phyloP scores from a whole-genome alignment of 1,140 invertebrate species.

The Drosophila paulistorum region DNA sequence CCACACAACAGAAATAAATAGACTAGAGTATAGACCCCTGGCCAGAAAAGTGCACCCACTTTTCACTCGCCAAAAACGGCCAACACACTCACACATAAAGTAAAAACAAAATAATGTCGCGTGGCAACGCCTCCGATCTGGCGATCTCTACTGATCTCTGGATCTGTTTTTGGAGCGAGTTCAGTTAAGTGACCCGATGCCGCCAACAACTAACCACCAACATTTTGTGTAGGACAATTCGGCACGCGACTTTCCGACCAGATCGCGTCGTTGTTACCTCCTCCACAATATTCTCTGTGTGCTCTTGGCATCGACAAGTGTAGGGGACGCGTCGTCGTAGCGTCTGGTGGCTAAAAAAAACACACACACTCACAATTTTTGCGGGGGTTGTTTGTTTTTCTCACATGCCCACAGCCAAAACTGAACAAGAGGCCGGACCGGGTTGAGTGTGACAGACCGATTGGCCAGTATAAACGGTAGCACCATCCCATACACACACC shows the following conservation, averaged over 20 bases:
- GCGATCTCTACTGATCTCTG: constrained; percentile 4
- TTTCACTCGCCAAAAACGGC: constrained; percentile 45
- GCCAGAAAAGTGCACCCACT: constrained; percentile 50
- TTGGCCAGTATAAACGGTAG: not conserved
- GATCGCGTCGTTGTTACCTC: constrained; percentile 48
- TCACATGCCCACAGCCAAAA: constrained; percentile 37
- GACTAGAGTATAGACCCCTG: constrained; percentile 35
- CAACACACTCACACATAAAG: constrained; percentile 17
- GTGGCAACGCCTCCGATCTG: constrained; percentile 59
- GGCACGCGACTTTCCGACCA: constrained; percentile 62
- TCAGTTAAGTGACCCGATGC: constrained; percentile 65
- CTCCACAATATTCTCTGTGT: constrained; percentile 63
- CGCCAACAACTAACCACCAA: constrained; percentile 17
- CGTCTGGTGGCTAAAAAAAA: constrained; percentile 62
- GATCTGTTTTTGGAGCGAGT: constrained; percentile 71
- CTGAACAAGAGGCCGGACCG: constrained; percentile 20
- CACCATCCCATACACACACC: constrained; percentile 43
- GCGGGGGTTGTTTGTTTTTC: constrained; percentile 67
- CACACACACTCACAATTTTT: constrained; percentile 18
- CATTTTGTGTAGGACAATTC: constrained; percentile 66
- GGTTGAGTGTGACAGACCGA: constrained; percentile 7
- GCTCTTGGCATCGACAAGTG: constrained; percentile 71
- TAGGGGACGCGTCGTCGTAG: constrained; percentile 61
- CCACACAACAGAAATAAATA: constrained; percentile 42
- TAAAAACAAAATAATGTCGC: constrained; percentile 43